These are phyloP conservation scores for Thymelicus lineola DNA, from an alignment of 2,888 invertebrate genomes.

Conservation along the genomic window DNA sequence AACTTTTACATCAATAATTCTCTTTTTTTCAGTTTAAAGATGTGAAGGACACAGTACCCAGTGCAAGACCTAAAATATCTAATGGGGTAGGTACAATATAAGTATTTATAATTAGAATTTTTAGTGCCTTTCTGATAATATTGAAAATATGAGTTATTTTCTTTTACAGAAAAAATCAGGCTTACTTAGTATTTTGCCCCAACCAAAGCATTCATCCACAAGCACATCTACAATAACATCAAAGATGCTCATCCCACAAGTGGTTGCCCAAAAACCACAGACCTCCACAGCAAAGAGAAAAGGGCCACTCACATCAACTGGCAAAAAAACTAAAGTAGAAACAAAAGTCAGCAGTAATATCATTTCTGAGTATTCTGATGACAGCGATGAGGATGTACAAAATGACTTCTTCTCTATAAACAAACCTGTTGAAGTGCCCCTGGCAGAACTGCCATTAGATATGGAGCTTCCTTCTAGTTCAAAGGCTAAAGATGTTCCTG, in stretches of 20 bases:
- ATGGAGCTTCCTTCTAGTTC: constrained; percentile 52
- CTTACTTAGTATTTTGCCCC: constrained; percentile 88
- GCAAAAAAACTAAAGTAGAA: constrained; percentile 56
- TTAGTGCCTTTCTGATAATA: not conserved
- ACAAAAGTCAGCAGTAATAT: constrained; percentile 44
- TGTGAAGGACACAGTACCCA: constrained; percentile 76
- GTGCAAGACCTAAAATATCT: constrained; percentile 72
- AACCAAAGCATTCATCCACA: constrained; percentile 83
- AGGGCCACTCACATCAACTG: constrained; percentile 49
- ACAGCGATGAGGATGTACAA: constrained; percentile 77
- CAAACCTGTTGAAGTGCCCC: constrained; percentile 70
- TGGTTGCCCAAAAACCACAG: constrained; percentile 71
- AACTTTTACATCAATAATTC: not conserved
- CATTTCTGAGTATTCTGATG: constrained; percentile 68
- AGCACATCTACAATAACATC: constrained; percentile 50
- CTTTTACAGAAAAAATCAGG: constrained; percentile 86
- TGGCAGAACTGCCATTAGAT: constrained; percentile 67
- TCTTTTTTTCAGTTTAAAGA: constrained; percentile 84
- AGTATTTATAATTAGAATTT: constrained; percentile 35
- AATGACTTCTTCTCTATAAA: constrained; percentile 85
- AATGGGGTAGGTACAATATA: constrained; percentile 71
- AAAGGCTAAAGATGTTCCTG: constrained; percentile 28
- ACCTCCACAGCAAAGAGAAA: constrained; percentile 55
- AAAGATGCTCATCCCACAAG: constrained; percentile 75
- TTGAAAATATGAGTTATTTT: not conserved